phyloP scores from a whole-genome alignment of 2,113 vertebrate species.

The Nannospalax galili region DNA sequence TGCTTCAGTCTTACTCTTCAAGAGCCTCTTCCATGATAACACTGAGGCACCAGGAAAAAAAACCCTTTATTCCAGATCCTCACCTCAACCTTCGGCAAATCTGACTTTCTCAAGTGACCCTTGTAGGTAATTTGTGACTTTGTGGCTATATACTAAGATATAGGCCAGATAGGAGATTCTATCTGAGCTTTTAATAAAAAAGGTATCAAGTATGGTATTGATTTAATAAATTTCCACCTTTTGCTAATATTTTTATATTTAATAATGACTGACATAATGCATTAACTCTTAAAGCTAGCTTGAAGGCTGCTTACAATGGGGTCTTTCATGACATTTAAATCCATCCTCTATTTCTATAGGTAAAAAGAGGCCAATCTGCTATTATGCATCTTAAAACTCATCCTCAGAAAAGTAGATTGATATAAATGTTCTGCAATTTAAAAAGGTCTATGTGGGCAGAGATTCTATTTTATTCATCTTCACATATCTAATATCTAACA shows the following conservation, averaged over 20 bases:
- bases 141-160: not conserved
- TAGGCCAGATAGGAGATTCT: not conserved
- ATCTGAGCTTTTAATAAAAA: not conserved
- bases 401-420: not conserved
- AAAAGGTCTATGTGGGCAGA: not conserved
- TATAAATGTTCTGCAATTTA: not conserved
- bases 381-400: not conserved
- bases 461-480: constrained; percentile 7
- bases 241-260: not conserved
- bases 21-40: not conserved
- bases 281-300: not conserved
- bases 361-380: not conserved
- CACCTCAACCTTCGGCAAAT: not conserved
- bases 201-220: not conserved
- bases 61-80: not conserved
- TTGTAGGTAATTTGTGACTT: not conserved
- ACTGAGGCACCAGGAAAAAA: not conserved
- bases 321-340: not conserved
- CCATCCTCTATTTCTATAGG: not conserved
- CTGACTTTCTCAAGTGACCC: not conserved
- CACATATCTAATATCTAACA: not conserved
- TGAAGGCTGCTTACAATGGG: not conserved
- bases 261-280: not conserved
- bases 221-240: not conserved
- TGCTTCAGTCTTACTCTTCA: not conserved